Evolutionary conservation across 2,888 invertebrate species (phyloP).

Genomic region (Chymomyza caudatula): DNA sequence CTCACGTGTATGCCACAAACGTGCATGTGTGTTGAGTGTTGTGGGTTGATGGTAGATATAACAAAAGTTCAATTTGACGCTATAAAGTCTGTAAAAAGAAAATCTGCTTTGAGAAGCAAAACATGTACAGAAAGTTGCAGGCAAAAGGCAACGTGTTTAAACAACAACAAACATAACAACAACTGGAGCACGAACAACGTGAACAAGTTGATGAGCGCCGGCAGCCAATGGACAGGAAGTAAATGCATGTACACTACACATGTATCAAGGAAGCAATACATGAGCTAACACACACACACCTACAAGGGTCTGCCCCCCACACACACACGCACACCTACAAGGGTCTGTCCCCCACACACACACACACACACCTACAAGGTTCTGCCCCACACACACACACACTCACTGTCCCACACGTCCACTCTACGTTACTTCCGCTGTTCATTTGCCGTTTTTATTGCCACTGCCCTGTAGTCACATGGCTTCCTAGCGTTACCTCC

Average conservation of each 20-base stretch:
- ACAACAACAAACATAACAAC: conserved; percentile 7
- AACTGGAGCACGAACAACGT: neutral
- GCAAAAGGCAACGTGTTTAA: neutral
- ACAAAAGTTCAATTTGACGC: conserved; percentile 70
- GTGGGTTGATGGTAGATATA: conserved; percentile 26
- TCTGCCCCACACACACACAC: neutral
- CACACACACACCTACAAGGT: neutral
- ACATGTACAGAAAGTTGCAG: conserved; percentile 48
- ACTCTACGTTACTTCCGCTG: conserved; percentile 63
- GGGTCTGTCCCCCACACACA: neutral
- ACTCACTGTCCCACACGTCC: neutral
- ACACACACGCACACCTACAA: neutral
- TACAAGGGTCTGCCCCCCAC: conserved; percentile 14
- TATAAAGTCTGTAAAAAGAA: conserved; percentile 63
- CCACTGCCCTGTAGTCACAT: conserved; percentile 16
- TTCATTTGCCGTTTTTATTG: conserved; percentile 68
- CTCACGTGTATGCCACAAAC: too few species aligned
- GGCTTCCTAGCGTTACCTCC: neutral
- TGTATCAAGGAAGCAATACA: conserved; percentile 28
- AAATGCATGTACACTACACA: conserved; percentile 43
- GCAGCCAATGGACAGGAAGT: conserved; percentile 56
- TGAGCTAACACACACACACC: conserved; percentile 29
- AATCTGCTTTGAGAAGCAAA: conserved; percentile 53
- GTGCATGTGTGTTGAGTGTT: conserved; percentile 5
- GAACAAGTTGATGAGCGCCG: conserved; percentile 3